phyloP scores from a whole-genome alignment of 1,140 invertebrate genomes.

The Zaprionus kolodkinae region DNA sequence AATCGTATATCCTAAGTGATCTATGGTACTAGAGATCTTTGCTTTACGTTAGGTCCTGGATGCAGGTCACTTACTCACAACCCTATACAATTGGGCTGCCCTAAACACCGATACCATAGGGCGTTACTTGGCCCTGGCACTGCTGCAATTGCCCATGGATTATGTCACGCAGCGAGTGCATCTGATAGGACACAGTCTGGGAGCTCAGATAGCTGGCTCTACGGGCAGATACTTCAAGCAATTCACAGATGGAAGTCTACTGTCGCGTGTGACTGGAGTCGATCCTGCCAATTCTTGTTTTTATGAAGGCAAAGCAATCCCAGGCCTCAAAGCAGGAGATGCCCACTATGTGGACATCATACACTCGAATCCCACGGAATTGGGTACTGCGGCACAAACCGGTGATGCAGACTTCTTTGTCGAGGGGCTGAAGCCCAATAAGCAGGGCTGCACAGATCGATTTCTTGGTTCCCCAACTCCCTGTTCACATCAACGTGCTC shows the following conservation, averaged over 20 bases:
- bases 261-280: constrained; percentile 87
- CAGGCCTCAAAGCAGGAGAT: constrained; percentile 85
- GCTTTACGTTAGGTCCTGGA: constrained; percentile 43
- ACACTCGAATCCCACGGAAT: constrained; percentile 89
- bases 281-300: constrained; percentile 90
- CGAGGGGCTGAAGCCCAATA: constrained; percentile 32
- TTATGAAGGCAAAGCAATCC: constrained; percentile 78
- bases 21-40: too few relatives aligned
- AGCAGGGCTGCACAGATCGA: constrained; percentile 24
- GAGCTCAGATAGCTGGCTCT: constrained; percentile 85
- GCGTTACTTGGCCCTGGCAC: constrained; percentile 45
- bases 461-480: constrained; percentile 68
- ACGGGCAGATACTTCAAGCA: constrained; percentile 82
- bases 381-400: constrained; percentile 79
- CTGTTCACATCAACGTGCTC: constrained; percentile 87
- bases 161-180: constrained; percentile 62
- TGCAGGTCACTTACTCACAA: constrained; percentile 57
- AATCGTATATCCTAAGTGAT: background rate
- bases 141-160: constrained; percentile 36
- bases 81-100: constrained; percentile 64
- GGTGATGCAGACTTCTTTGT: constrained; percentile 91
- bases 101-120: constrained; percentile 71
- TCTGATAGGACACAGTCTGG: constrained; percentile 78
- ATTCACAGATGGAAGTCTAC: constrained; percentile 30
- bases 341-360: constrained; percentile 88